Evolutionary conservation across 2,797 vertebrate species (phyloP).

Genomic region (Sebastolobus altivelis): DNA sequence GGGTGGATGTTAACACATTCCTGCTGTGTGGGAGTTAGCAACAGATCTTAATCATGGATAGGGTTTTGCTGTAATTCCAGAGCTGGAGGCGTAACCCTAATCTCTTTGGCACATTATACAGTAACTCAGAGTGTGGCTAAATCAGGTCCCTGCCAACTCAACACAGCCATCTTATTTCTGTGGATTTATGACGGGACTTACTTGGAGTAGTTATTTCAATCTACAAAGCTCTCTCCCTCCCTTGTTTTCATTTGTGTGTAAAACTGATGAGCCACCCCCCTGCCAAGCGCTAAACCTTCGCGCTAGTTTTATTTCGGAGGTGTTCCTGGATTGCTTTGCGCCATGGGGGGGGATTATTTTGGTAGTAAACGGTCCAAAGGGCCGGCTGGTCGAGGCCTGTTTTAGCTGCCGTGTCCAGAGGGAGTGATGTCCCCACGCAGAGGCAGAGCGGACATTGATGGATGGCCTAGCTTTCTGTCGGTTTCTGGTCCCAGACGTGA

Average conservation of each 20-base stretch:
- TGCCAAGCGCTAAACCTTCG: slow-evolving; percentile 19
- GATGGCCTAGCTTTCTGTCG: slow-evolving; percentile 79
- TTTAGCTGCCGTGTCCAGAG: slow-evolving; percentile 75
- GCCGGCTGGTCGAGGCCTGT: slow-evolving; percentile 39
- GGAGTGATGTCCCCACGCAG: slow-evolving; percentile 68
- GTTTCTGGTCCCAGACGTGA: slow-evolving; percentile 54
- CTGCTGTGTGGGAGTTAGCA: slow-evolving; percentile 53
- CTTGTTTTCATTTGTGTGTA: slow-evolving; percentile 43
- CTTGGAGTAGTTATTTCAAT: slow-evolving; percentile 52
- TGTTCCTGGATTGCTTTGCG: slow-evolving; percentile 67
- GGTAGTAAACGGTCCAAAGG: slow-evolving; percentile 59
- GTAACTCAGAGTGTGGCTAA: slow-evolving; percentile 68
- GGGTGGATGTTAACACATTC: slow-evolving; percentile 48
- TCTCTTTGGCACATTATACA: slow-evolving; percentile 72
- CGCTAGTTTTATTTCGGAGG: slow-evolving; percentile 55
- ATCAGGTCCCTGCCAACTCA: slow-evolving; percentile 53
- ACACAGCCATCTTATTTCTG: slow-evolving; percentile 46
- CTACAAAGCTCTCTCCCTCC: slow-evolving; percentile 13
- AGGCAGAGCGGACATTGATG: slow-evolving; percentile 64
- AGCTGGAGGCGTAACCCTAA: slow-evolving; percentile 68
- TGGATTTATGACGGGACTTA: slow-evolving; percentile 67
- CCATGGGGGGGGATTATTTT: slow-evolving; percentile 66
- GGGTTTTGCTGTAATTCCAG: slow-evolving; percentile 70
- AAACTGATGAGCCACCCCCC: slow-evolving; percentile 34
- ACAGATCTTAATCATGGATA: slow-evolving; percentile 72